Evolutionary conservation across 2,888 invertebrate genomes (phyloP).

Genomic region (Calameuta idolon): DNA sequence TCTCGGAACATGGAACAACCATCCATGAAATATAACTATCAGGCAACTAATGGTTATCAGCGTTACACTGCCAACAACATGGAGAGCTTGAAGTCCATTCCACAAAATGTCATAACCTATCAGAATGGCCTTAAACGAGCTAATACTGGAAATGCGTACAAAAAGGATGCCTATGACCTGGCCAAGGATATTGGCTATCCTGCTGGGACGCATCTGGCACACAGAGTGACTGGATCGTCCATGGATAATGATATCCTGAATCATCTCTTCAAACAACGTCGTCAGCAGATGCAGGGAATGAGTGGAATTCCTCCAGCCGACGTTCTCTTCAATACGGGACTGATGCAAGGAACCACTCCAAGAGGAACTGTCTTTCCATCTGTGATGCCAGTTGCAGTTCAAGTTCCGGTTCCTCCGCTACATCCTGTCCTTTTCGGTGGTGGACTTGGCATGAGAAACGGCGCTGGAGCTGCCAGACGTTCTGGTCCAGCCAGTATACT

Average conservation of each 20-base stretch:
- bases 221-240: constrained; percentile 42
- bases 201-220: constrained; percentile 44
- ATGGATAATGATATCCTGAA: constrained; percentile 55
- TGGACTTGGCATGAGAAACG: constrained; percentile 50
- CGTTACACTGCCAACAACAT: constrained; percentile 55
- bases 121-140: constrained; percentile 51
- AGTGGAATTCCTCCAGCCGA: constrained; percentile 43
- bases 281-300: constrained; percentile 39
- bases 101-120: constrained; percentile 45
- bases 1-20: constrained; percentile 42
- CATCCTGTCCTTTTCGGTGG: constrained; percentile 53
- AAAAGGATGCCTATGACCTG: constrained; percentile 54
- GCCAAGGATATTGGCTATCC: constrained; percentile 49
- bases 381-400: constrained; percentile 52
- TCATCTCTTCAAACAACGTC: constrained; percentile 57
- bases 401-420: constrained; percentile 51
- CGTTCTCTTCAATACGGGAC: constrained; percentile 55
- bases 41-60: constrained; percentile 51
- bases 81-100: constrained; percentile 50
- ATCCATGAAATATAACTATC: constrained; percentile 54
- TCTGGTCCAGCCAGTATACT: constrained; percentile 74
- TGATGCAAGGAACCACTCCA: constrained; percentile 47
- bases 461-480: constrained; percentile 59
- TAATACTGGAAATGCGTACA: constrained; percentile 42
- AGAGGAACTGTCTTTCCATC: constrained; percentile 49